A percentile compares a stretch with the other conserved stretches of the same genome.
Evolutionary conservation across 2,113 vertebrate species (phyloP).

Genomic region (Brachypodius melanocephalos): DNA sequence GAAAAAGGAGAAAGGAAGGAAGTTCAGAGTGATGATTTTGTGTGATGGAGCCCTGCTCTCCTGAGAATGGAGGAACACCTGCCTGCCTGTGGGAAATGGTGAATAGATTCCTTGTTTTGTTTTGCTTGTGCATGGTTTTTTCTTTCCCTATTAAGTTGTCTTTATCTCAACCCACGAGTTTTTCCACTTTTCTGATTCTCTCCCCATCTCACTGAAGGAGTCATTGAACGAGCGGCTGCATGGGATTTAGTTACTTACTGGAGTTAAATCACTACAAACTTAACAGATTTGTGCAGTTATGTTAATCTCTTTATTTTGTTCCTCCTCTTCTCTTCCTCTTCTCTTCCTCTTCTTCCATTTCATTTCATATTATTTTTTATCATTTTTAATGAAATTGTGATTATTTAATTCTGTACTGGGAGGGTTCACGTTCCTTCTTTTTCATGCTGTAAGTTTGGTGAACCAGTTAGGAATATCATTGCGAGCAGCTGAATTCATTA

Average conservation of each 20-base stretch:
- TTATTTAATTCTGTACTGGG: neutral
- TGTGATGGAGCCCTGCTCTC: no score
- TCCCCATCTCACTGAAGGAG: neutral
- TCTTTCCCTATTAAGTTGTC: neutral
- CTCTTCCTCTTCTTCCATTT: no score
- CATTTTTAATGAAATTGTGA: neutral
- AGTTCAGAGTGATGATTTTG: accelerated
- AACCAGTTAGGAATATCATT: neutral
- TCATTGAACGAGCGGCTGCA: accelerated
- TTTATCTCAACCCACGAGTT: no score
- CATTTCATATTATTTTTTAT: neutral
- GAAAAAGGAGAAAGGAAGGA: neutral
- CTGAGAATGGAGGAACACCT: accelerated
- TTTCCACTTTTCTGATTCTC: neutral
- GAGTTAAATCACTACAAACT: neutral
- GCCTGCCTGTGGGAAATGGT: neutral
- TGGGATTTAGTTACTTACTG: neutral
- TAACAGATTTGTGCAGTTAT: neutral
- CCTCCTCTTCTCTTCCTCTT: no score
- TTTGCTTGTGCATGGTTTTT: neutral
- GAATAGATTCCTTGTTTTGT: neutral
- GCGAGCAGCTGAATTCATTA: neutral
- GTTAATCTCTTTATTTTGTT: neutral
- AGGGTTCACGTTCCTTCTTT: neutral
- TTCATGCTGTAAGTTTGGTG: neutral